Evolutionary conservation across 2,888 invertebrate species (phyloP), one percentile per base, ranked within the genome.

Genomic region (Microctonus brassicae): DNA sequence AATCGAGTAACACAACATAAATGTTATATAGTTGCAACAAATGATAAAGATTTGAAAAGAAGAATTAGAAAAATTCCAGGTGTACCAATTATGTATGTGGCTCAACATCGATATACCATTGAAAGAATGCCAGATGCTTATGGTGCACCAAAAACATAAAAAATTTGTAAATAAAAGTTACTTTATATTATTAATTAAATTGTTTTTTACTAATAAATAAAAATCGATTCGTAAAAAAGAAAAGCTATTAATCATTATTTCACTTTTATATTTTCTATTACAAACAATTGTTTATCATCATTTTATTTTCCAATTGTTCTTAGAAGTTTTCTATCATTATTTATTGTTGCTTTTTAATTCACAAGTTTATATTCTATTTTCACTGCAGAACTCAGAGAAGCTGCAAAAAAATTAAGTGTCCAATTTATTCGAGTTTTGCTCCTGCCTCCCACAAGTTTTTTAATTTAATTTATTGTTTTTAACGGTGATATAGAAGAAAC

Each of bases 121-220:
- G 99, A 99, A 87, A 92, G 98, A 85, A 98, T 99, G 98, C 98
- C 99, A 0, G 99, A 99, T 90, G 99, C 98, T 3, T 99, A 97
- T 89, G 99, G 98, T 42, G 97, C 97, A 62, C 96, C 96, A 0
- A 94, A 93, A 86, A 88, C 83, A 79, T 89, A 7, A 47, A 47
- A 7, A 20, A 47, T 17, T 0, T 2, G 17, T 9, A 47, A 7
- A 2, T 47, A 3, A 20, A 47, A 17, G 17, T 13, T 17, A 47
- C 20, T 47, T 7, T 7, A 47, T n/a, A 47, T 47, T 47, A 17
- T 47, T 47, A 47, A 47, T 17, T 47, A 47, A 47, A 29, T 29
- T 47, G 9, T 47, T 47, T 47, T 17, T 47, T 47, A 47, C 17
- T n/a, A 7, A 47, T 17, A 47, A 47, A 47, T 47, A n/a, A 20